These are phyloP conservation scores for Stenotaenia linearis DNA, from an alignment of 2,888 invertebrate genomes.

Conservation along the genomic window DNA sequence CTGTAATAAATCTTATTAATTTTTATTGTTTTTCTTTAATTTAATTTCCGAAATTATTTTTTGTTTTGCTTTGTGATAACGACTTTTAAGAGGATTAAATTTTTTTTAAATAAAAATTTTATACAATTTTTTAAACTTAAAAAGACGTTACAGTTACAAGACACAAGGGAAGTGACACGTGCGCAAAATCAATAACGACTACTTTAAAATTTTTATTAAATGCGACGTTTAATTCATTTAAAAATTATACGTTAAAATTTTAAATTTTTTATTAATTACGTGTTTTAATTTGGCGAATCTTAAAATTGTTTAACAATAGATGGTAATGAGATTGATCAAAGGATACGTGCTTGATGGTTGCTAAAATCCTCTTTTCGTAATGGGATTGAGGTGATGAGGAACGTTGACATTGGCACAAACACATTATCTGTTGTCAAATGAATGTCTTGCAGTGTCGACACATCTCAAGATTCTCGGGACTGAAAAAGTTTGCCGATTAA, in stretches of 20 bases:
- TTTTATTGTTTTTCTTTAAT: background rate
- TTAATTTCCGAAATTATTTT: background rate
- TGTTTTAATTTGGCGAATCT: too few relatives aligned
- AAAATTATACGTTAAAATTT: background rate
- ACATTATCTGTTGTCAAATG: conserved; percentile 12
- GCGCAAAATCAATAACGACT: background rate
- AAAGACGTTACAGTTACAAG: background rate
- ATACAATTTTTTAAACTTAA: too few relatives aligned
- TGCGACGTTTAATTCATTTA: background rate
- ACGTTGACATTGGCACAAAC: background rate
- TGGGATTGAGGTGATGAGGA: background rate
- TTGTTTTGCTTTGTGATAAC: background rate
- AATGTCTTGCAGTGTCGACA: conserved; percentile 22
- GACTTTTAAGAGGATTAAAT: background rate
- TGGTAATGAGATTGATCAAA: background rate
- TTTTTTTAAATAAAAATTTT: background rate
- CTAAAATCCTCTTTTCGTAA: background rate
- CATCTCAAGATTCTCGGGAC: conserved; percentile 5
- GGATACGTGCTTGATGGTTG: background rate
- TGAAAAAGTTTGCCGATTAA: conserved; percentile 17
- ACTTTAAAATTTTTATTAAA: background rate
- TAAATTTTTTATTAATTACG: too few relatives aligned
- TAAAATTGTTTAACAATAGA: background rate
- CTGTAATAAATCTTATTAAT: background rate
- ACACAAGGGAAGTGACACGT: background rate